These are phyloP conservation scores for Masnerella sp. DNA, from an alignment of 2,888 invertebrate genomes.

Conservation along the genomic window DNA sequence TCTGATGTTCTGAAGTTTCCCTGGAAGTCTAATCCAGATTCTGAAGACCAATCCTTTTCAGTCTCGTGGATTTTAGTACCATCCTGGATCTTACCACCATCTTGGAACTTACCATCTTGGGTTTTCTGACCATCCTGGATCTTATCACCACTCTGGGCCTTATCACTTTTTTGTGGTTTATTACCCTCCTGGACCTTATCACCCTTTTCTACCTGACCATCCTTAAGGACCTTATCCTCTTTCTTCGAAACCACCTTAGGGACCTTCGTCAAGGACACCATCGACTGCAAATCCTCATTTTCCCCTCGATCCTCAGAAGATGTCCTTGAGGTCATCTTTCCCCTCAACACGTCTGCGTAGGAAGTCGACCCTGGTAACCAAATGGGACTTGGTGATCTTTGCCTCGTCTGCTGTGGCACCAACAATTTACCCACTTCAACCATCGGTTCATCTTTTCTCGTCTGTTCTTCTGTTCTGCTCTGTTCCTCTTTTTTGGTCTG, in stretches of 20 bases:
- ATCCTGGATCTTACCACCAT: conserved; percentile 1
- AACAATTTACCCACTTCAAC: conserved; percentile 48
- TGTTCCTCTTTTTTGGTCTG: conserved; percentile 49
- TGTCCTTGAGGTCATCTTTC: conserved; percentile 72
- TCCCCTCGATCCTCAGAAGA: conserved; percentile 63
- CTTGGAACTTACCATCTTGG: neutral
- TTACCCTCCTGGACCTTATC: too few relatives aligned
- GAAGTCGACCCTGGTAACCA: conserved; percentile 87
- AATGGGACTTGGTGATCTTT: conserved; percentile 84
- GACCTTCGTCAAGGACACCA: conserved; percentile 57
- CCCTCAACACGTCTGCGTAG: conserved; percentile 89
- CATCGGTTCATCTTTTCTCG: conserved; percentile 16
- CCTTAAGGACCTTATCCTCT: too few relatives aligned
- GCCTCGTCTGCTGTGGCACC: conserved; percentile 68
- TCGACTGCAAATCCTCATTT: conserved; percentile 54
- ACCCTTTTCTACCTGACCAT: neutral
- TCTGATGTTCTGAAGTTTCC: neutral
- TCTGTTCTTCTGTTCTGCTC: conserved; percentile 39
- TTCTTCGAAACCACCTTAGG: conserved; percentile 19
- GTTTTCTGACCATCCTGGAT: neutral
- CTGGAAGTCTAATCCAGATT: neutral
- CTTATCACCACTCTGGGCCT: conserved; percentile 2
- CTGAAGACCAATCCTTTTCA: neutral
- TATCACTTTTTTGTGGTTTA: too few relatives aligned
- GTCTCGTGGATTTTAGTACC: neutral